These are phyloP conservation scores for Coreoperca whiteheadi DNA, from an alignment of 2,113 vertebrate genomes.

Conservation along the genomic window DNA sequence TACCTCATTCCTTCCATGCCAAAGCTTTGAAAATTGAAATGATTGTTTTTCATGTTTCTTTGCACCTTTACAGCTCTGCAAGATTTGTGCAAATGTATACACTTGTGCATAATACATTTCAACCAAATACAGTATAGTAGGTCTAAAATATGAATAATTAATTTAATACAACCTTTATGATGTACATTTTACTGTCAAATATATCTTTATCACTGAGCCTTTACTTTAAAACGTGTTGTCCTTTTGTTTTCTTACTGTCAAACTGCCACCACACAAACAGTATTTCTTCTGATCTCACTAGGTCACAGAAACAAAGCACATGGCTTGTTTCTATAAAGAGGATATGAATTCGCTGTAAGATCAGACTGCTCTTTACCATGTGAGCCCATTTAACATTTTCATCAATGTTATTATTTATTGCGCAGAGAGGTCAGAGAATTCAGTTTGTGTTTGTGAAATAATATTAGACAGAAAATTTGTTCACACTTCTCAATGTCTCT, in stretches of 20 bases:
- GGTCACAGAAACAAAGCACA: not conserved
- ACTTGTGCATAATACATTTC: too few species aligned
- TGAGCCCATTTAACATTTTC: too few species aligned
- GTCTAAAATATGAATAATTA: not conserved
- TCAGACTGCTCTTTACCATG: not conserved
- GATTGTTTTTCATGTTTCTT: not conserved
- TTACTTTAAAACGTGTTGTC: not conserved
- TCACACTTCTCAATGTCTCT: not conserved
- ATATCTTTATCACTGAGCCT: not conserved
- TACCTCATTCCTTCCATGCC: not conserved
- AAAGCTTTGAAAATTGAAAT: not conserved
- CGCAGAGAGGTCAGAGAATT: not conserved
- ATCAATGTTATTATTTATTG: conserved; percentile 6
- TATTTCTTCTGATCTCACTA: not conserved
- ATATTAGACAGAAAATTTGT: not conserved
- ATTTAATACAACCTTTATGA: not conserved
- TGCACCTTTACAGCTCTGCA: not conserved
- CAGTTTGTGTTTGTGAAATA: not conserved
- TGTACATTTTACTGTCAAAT: not conserved
- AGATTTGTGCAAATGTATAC: not conserved
- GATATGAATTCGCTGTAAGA: not conserved
- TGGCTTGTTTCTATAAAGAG: not conserved
- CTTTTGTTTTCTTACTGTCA: not conserved
- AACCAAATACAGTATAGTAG: not conserved
- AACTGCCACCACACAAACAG: not conserved